Evolutionary conservation across 2,888 invertebrate genomes (phyloP), one percentile per base, ranked within the genome.

Genomic region (Pyrrhopygopsis socrates): DNA sequence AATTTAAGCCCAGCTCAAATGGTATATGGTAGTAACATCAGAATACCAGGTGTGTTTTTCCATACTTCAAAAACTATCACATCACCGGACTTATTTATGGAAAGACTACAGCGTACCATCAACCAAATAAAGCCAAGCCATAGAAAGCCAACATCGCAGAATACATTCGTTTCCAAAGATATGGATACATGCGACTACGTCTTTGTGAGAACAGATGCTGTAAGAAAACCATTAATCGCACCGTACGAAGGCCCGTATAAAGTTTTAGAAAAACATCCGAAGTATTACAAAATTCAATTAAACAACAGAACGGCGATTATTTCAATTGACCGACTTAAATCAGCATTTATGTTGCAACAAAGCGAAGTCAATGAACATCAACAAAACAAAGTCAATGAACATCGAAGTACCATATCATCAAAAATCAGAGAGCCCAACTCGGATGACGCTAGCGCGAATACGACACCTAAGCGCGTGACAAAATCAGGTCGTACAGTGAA

Each of bases 1-100:
- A 24, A 27, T 5, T 27, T 70, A 70, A 70, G 70, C 45, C 70
- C 70, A 24, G 70, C 70, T 45, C 70, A 70, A 45, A 70, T 70
- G 70, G 70, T 70, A 24, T 70, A 70, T 45, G 70, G 45, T 45
- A 45, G 70, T 27, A 71, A 58, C 24, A 8, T 24, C 54, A 8
- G 2, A 58, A 71, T 71, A 8, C 71, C 71, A 20, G 71, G 71
- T 29, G 50, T 27, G 29, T 71, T 71, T 20, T 71, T 71, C 50
- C 71, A 34, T 5, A 34, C 5, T 34, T 8, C 34, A 34, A 34
- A 11, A 8, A 34, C 45, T 34, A 34, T 34, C 11, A 34, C 34
- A 34, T 34, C 34, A 5, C 34, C 34, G 6, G 34, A 34, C 34
- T 34, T 34, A 34, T 34, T 34, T 34, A 34, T 34, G 5, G 34